phyloP scores from a whole-genome alignment of 2,113 vertebrate genomes.

The Salvator merianae region DNA sequence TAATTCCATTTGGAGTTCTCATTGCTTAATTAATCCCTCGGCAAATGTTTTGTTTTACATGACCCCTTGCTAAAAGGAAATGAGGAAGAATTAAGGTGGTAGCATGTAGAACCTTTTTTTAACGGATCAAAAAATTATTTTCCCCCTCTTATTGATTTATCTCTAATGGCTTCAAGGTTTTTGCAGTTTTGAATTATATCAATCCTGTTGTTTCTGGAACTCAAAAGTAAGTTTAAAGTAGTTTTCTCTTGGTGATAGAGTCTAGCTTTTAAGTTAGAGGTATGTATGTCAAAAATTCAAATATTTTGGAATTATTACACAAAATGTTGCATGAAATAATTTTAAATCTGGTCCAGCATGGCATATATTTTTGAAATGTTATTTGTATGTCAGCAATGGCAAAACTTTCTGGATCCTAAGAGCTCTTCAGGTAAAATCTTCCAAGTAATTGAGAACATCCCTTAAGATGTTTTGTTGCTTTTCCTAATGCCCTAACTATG shows the following conservation, averaged over 20 bases:
- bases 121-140: slow-evolving; percentile 43
- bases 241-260: slow-evolving; percentile 51
- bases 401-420: not conserved
- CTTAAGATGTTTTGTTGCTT: not conserved
- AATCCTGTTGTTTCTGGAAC: slow-evolving; percentile 53
- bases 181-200: slow-evolving; percentile 55
- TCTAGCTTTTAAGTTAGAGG: slow-evolving; percentile 45
- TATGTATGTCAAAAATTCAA: slow-evolving; percentile 41
- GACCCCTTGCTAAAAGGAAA: slow-evolving; percentile 45
- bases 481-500: not conserved
- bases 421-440: too few species aligned
- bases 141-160: slow-evolving; percentile 19
- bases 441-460: too few species aligned
- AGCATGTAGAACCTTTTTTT: slow-evolving; percentile 34
- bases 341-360: not conserved
- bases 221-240: slow-evolving; percentile 53
- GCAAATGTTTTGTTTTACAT: slow-evolving; percentile 56
- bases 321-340: slow-evolving; percentile 30
- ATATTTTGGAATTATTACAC: slow-evolving; percentile 24
- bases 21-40: slow-evolving; percentile 61
- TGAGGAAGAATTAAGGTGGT: slow-evolving; percentile 22
- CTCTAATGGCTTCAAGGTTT: slow-evolving; percentile 49
- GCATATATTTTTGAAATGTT: not conserved
- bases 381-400: not conserved
- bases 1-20: slow-evolving; percentile 64